Evolutionary conservation across 2,888 invertebrate species (phyloP).

Genomic region (Drosophila engyochracea): DNA sequence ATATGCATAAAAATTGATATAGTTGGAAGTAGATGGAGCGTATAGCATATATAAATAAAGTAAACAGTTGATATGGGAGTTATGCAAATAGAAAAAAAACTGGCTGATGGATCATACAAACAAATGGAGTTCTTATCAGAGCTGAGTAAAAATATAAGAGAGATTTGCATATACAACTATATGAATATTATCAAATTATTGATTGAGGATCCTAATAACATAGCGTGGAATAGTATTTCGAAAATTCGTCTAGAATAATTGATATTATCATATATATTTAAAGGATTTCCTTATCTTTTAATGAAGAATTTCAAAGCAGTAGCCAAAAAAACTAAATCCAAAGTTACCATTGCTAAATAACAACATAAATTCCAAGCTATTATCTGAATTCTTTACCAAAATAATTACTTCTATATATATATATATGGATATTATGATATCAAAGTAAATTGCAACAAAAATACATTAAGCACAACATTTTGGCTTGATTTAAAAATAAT

Average conservation of each 20-base stretch:
- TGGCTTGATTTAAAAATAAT: constrained; percentile 1
- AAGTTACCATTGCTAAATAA: neutral
- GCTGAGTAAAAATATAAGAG: neutral
- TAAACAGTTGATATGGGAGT: neutral
- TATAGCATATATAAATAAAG: neutral
- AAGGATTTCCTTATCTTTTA: neutral
- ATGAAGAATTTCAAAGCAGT: neutral
- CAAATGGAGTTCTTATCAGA: neutral
- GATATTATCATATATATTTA: too few species aligned
- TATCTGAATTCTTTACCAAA: neutral
- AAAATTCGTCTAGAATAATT: neutral
- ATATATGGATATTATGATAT: neutral
- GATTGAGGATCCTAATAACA: neutral
- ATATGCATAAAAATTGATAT: constrained; percentile 3
- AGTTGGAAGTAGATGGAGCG: neutral
- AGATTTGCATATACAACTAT: neutral
- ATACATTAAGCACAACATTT: neutral
- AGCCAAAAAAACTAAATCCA: neutral
- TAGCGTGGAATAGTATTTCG: neutral
- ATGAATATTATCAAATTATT: neutral
- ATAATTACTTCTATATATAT: neutral
- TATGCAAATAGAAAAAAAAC: neutral
- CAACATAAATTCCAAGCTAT: neutral
- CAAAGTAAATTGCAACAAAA: neutral
- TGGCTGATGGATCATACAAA: neutral